phyloP scores from a whole-genome alignment of 2,113 vertebrate species.

The Urocolius indicus region DNA sequence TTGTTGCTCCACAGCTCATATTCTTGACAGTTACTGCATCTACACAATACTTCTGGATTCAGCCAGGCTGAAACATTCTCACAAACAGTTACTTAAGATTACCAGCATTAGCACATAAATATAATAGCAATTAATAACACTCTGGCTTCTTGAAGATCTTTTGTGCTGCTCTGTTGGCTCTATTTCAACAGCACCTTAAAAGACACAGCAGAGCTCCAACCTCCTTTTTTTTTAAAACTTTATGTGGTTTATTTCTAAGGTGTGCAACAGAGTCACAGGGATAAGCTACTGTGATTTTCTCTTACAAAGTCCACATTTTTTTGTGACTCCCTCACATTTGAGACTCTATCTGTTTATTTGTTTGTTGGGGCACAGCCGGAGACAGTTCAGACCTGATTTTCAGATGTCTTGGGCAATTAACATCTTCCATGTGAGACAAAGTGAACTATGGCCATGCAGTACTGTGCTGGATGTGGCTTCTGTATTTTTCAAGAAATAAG shows the following conservation, averaged over 20 bases:
- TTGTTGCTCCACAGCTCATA: slow-evolving; percentile 83
- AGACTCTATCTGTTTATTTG: not conserved
- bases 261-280: not conserved
- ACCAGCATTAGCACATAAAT: slow-evolving; percentile 67
- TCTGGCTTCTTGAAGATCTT: slow-evolving; percentile 61
- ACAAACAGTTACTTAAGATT: slow-evolving; percentile 79
- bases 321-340: not conserved
- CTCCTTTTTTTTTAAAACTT: not conserved
- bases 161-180: slow-evolving; percentile 26
- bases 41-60: slow-evolving; percentile 77
- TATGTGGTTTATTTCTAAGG: not conserved
- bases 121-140: slow-evolving; percentile 68
- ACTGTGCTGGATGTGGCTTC: not conserved
- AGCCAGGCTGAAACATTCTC: slow-evolving; percentile 78
- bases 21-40: slow-evolving; percentile 82
- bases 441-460: not conserved
- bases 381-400: slow-evolving; percentile 26
- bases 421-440: not conserved
- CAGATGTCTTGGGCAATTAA: not conserved
- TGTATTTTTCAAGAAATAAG: not conserved
- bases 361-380: not conserved
- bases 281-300: slow-evolving; percentile 3
- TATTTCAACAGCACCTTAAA: slow-evolving; percentile 28
- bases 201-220: not conserved
- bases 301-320: not conserved